Conservation (phyloP, 2,113 vertebrate genomes). For the Formicarius rufipectus region DNA sequence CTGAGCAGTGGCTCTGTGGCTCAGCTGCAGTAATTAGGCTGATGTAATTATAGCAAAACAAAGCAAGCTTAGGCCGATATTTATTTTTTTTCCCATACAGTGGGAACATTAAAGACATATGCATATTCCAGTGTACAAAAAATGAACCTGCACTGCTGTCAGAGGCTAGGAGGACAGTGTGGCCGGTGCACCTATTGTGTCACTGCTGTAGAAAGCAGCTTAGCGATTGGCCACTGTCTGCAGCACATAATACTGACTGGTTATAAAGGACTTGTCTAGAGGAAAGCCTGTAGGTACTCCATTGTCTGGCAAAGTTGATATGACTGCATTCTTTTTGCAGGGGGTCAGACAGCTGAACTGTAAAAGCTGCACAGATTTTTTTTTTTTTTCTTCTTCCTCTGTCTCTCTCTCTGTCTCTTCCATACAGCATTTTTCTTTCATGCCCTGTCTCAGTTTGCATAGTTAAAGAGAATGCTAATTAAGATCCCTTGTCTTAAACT, state of each 20-base stretch:
- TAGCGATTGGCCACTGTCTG: conserved; percentile 79
- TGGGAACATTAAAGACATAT: conserved; percentile 74
- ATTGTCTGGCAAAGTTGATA: conserved; percentile 83
- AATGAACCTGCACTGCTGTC: conserved; percentile 77
- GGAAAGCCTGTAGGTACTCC: conserved; percentile 76
- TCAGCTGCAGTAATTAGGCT: conserved; percentile 72
- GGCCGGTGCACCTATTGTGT: conserved; percentile 85
- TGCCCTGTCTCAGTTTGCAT: conserved; percentile 75
- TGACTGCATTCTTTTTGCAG: conserved; percentile 79
- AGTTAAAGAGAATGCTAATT: conserved; percentile 82
- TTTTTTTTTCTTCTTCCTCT: not conserved
- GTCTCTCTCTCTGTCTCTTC: conserved; percentile 14
- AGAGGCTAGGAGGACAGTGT: conserved; percentile 76
- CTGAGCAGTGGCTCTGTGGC: conserved; percentile 53
- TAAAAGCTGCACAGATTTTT: conserved; percentile 76
- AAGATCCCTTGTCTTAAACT: conserved; percentile 76
- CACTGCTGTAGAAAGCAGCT: conserved; percentile 77
- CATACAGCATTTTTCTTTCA: conserved; percentile 71
- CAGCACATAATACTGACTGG: conserved; percentile 81
- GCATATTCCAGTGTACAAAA: conserved; percentile 68
- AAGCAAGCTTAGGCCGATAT: conserved; percentile 50
- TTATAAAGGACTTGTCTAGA: conserved; percentile 85
- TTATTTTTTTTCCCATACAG: conserved; percentile 22
- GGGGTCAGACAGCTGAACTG: conserved; percentile 77
- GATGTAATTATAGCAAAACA: conserved; percentile 74